phyloP scores from a whole-genome alignment of 2,113 vertebrate species.

The Laterallus jamaicensis region DNA sequence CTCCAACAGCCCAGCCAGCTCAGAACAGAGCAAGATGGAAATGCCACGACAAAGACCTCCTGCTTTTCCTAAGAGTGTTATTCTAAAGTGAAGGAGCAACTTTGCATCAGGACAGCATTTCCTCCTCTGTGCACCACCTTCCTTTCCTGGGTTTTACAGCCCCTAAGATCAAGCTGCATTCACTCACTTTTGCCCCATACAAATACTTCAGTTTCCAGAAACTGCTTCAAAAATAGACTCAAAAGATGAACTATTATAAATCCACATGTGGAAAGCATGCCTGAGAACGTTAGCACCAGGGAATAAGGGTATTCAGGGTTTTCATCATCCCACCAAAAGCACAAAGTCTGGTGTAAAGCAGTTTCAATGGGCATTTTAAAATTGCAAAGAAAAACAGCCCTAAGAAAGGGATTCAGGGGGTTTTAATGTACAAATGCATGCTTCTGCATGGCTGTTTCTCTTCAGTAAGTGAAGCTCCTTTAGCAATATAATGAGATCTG shows the following conservation, averaged over 20 bases:
- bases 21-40: slow-evolving; percentile 24
- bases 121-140: background rate
- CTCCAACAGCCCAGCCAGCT: background rate
- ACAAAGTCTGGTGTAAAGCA: background rate
- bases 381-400: rapidly evolving
- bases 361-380: background rate
- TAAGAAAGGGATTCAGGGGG: background rate
- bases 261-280: background rate
- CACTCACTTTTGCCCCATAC: background rate
- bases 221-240: background rate
- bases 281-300: background rate
- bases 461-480: background rate
- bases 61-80: background rate
- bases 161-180: background rate
- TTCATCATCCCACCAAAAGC: background rate
- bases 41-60: slow-evolving; percentile 3
- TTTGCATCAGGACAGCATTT: background rate
- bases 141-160: background rate
- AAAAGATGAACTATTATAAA: background rate
- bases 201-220: background rate
- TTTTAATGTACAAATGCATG: background rate
- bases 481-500: background rate
- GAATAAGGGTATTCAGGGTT: background rate
- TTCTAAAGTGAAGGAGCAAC: background rate
- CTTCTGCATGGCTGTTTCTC: background rate